Evolutionary conservation across 2,888 invertebrate genomes (phyloP), one percentile per base, ranked within the genome.

Genomic region (Clunio marinus): DNA sequence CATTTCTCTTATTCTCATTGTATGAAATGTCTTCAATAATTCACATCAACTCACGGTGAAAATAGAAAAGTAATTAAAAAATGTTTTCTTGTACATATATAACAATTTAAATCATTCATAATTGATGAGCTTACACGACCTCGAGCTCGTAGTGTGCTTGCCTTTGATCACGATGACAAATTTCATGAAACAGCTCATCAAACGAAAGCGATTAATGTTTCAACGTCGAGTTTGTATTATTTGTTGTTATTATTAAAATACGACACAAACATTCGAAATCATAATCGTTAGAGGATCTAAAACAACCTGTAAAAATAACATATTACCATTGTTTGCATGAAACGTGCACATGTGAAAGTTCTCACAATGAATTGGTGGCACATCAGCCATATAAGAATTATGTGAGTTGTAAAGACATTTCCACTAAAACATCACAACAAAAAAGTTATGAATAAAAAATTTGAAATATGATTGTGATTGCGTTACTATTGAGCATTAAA

Each of bases 401-500:
- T 60, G 60, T 41, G 41, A 41, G 60, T 60, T 60, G 60, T 60
- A 35, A 60, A 60, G 35, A 27, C 1, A 59, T 17, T 32, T 37
- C 25, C 37, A 22, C 37, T 4, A 35, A 51, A 51, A 8, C 22
- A 51, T 51, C 51, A 51, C 22, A 4, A 20, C 17, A 17, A 5
- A 63, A 46, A 59, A 25, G 20, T 46, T 63, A 63, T 46, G 46
- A 63, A 63, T 46, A 63, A 63, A 63, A 46, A 63, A 46, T 63
- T 45, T 63, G 46, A 63, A 63, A 63, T 63, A 63, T 63, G 63
- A 63, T 63, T 63, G 22, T 27, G 63, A 63, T 63, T 63, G 63
- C 63, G 63, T 63, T 63, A 27, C 15, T 46, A n/a, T 37, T 17
- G 63, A 46, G 63, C 63, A 63, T 63, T 37, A 60, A 32, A 27